Conservation (phyloP, 1,140 invertebrate species). For the Trialeurodes vaporariorum region DNA sequence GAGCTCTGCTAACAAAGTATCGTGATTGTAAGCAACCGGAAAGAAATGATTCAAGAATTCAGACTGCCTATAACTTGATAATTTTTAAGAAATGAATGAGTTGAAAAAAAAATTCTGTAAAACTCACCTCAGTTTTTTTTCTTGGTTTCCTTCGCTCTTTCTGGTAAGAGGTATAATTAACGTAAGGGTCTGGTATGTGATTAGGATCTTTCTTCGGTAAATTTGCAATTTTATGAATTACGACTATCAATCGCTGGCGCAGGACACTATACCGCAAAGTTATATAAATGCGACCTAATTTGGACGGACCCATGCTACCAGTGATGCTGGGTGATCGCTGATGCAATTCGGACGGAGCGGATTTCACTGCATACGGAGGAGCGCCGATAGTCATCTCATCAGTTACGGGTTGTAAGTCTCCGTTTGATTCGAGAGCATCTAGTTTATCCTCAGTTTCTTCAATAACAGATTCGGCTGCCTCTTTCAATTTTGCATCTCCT, state of each 20-base stretch:
- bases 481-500: no score
- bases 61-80: slow-evolving; percentile 1
- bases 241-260: slow-evolving; percentile 64
- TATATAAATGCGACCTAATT: slow-evolving; percentile 64
- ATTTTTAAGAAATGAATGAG: slow-evolving; percentile 14
- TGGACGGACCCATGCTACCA: not conserved
- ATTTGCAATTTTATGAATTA: slow-evolving; percentile 81
- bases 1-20: no score
- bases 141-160: slow-evolving; percentile 74
- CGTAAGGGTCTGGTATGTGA: slow-evolving; percentile 88
- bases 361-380: not conserved
- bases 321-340: slow-evolving; percentile 34
- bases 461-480: no score
- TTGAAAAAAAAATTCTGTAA: slow-evolving; percentile 8
- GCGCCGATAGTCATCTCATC: not conserved
- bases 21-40: no score
- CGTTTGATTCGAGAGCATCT: not conserved
- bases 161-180: slow-evolving; percentile 86
- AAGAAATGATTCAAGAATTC: no score
- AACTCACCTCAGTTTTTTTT: slow-evolving; percentile 67
- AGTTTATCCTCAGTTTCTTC: not conserved
- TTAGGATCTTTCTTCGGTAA: slow-evolving; percentile 73
- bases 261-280: slow-evolving; percentile 74
- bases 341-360: not conserved
- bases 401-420: not conserved